Evolutionary conservation across 2,888 invertebrate genomes (phyloP), one percentile per base, ranked within the genome.

Genomic region (Geophilus truncorum): DNA sequence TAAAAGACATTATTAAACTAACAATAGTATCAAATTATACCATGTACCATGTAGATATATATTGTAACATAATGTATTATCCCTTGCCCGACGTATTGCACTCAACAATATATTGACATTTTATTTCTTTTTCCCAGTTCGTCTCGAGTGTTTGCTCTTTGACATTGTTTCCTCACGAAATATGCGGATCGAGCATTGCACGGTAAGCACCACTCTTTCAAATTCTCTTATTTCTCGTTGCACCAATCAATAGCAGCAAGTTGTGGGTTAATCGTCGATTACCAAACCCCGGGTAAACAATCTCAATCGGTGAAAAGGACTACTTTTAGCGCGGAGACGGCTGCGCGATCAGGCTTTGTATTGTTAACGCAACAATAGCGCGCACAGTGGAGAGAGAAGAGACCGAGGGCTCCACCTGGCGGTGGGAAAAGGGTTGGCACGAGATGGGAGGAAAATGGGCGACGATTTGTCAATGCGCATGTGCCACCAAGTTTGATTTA

Each of bases 381-480:
- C n/a, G n/a, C n/a, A n/a, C n/a, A n/a, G n/a, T n/a, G n/a, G n/a
- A n/a, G n/a, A n/a, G n/a, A n/a, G n/a, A n/a, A n/a, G n/a, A n/a
- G n/a, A n/a, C n/a, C n/a, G n/a, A n/a, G n/a, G 40, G 40, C 40
- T 10, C 3, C 40, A 40, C 10, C 40, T 40, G 40, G 40, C 9
- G 40, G n/a, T 2, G 15, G 15, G 45, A 45, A 45, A 45, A 45
- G 45, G 45, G 62, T 62, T 62, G 15, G 12, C 62, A 21, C 25
- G 4, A 62, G 62, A 6, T 10, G 62, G 28, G 25, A 9, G 25
- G 28, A 62, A 25, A 62, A 62, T 25, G 15, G 62, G 62, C 10
- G 62, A 62, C 62, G 23, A 62, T 62, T 62, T 62, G 62, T 62
- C 62, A 62, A 62, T 62, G 62, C 62, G 62, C 62, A 25, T 62